Percentiles rank a stretch among this genome's conserved stretches.
phyloP scores from a whole-genome alignment of 2,888 invertebrate species.

The Drosophila parthenogenetica region DNA sequence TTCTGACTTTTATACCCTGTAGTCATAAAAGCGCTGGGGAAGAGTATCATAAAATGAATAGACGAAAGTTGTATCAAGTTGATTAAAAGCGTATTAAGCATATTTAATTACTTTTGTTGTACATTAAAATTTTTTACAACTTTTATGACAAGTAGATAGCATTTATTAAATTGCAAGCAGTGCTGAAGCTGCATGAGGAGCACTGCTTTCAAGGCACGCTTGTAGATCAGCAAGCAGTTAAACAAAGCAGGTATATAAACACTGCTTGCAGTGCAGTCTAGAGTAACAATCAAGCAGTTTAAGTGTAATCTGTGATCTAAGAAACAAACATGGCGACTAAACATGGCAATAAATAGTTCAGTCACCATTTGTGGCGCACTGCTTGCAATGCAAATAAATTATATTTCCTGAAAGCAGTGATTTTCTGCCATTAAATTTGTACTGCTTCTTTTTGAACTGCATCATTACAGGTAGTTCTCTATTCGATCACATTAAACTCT shows the following conservation, averaged over 20 bases:
- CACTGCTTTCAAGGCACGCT: no score
- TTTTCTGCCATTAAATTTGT: no score
- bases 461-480: background rate
- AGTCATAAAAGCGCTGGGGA: background rate
- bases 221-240: no score
- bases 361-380: background rate
- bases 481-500: background rate
- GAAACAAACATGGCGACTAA: no score
- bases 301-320: no score
- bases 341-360: no score
- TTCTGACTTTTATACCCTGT: conserved; percentile 27
- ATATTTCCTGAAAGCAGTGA: background rate
- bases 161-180: no score
- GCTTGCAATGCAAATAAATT: background rate
- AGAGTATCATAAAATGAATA: background rate
- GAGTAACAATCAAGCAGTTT: background rate
- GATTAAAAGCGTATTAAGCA: no score
- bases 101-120: no score
- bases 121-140: background rate
- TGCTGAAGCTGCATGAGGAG: no score
- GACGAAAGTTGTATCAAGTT: background rate
- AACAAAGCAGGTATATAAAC: background rate
- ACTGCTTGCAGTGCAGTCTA: background rate
- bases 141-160: no score
- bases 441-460: background rate